Percentiles rank a stretch among this genome's conserved stretches.
These are phyloP conservation scores for Mugil cephalus DNA, from an alignment of 2,113 vertebrate genomes.

Conservation along the genomic window DNA sequence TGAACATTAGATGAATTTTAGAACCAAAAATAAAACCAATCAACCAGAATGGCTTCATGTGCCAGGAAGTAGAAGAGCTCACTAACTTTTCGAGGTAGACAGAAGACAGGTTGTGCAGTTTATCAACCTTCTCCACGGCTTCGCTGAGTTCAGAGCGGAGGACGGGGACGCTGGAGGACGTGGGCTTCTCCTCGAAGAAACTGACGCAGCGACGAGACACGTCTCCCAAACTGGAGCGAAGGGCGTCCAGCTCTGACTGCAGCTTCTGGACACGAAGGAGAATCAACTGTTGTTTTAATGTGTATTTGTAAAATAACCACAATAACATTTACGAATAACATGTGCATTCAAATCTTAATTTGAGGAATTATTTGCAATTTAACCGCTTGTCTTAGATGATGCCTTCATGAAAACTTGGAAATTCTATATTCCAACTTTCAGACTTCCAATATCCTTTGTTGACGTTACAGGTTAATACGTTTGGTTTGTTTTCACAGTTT, in stretches of 20 bases:
- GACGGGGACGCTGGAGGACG: conserved; percentile 85
- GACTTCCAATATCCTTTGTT: no score
- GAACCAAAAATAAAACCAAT: neutral
- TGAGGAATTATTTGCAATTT: no score
- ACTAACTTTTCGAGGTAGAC: conserved; percentile 94
- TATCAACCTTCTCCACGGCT: conserved; percentile 90
- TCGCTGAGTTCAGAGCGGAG: conserved; percentile 90
- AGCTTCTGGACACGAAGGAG: conserved; percentile 67
- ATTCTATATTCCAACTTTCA: no score
- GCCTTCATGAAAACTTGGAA: no score
- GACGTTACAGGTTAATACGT: no score
- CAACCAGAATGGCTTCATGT: no score
- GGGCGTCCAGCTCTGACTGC: conserved; percentile 86
- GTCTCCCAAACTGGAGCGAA: conserved; percentile 85
- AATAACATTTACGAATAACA: no score
- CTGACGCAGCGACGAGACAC: conserved; percentile 87
- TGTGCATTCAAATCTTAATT: neutral
- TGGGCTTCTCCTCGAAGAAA: conserved; percentile 92
- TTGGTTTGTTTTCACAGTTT: no score
- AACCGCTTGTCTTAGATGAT: no score
- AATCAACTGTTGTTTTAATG: neutral
- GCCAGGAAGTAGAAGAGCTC: neutral
- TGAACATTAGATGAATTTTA: neutral
- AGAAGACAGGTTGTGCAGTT: conserved; percentile 88
- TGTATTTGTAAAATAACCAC: no score